Percentiles rank a stretch among this genome's conserved stretches.
These are phyloP conservation scores for Prenolepis imparis DNA, from an alignment of 2,888 invertebrate genomes.

Conservation along the genomic window DNA sequence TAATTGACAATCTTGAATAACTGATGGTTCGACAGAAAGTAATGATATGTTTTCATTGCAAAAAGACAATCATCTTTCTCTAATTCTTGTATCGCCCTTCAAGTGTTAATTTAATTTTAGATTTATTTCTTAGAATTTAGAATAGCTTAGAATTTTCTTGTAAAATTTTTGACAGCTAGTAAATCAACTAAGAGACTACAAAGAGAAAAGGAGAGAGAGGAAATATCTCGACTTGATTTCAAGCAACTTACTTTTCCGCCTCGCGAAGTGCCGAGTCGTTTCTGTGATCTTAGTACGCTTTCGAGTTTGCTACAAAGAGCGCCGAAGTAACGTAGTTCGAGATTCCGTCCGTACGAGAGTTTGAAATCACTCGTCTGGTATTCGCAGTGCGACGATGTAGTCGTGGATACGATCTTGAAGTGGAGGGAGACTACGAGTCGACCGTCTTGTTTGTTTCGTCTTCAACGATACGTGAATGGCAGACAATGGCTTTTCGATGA, in stretches of 20 bases:
- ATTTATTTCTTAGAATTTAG: slow-evolving; percentile 22
- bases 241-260: slow-evolving; percentile 36
- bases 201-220: not conserved
- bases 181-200: slow-evolving; percentile 6
- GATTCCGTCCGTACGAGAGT: slow-evolving; percentile 55
- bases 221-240: slow-evolving; percentile 32
- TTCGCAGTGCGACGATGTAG: slow-evolving; percentile 49
- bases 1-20: not conserved
- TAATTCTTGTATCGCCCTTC: not conserved
- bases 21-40: not conserved
- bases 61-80: not conserved
- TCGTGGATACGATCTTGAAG: slow-evolving; percentile 40
- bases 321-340: slow-evolving; percentile 52
- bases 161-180: not conserved
- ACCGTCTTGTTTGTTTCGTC: slow-evolving; percentile 51
- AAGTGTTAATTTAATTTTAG: slow-evolving; percentile 27
- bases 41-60: not conserved
- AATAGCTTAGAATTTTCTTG: not conserved
- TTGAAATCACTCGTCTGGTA: slow-evolving; percentile 51
- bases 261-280: slow-evolving; percentile 36
- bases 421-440: slow-evolving; percentile 26
- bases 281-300: slow-evolving; percentile 30
- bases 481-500: slow-evolving; percentile 60
- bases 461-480: slow-evolving; percentile 52
- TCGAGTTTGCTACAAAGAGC: slow-evolving; percentile 58